A percentile compares a stretch with the other conserved stretches of the same genome.
Conservation (phyloP, 2,113 vertebrate species). For the Calidris pygmaea region DNA sequence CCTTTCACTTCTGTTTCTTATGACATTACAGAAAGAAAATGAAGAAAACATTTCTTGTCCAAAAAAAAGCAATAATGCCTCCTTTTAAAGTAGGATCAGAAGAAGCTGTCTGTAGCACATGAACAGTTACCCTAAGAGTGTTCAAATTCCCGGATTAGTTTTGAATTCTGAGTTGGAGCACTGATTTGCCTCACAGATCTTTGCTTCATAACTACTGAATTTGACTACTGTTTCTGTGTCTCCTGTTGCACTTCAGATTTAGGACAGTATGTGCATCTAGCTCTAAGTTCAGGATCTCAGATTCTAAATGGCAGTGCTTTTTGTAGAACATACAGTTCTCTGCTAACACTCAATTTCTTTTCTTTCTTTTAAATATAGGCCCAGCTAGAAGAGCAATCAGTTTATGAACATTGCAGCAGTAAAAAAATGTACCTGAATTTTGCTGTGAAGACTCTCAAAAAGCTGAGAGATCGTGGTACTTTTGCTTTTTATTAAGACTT, state of each 20-base stretch:
- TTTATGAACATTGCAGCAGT: slow-evolving; percentile 80
- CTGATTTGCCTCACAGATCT: neutral
- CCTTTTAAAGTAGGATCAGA: neutral
- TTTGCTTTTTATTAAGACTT: slow-evolving; percentile 39
- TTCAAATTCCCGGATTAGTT: neutral
- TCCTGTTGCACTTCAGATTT: neutral
- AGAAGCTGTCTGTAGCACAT: neutral
- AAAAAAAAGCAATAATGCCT: neutral
- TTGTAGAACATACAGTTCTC: neutral
- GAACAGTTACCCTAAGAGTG: neutral
- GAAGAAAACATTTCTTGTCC: neutral
- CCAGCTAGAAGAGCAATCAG: slow-evolving; percentile 77
- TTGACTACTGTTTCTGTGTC: neutral
- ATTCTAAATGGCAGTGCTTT: neutral
- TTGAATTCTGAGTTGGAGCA: neutral
- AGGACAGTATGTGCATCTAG: neutral
- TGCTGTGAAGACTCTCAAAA: slow-evolving; percentile 82
- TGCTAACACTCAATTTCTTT: neutral
- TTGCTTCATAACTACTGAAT: neutral
- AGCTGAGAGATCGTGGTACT: slow-evolving; percentile 73
- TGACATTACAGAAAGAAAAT: neutral
- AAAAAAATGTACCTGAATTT: slow-evolving; percentile 83
- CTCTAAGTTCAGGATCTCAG: neutral
- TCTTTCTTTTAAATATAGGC: slow-evolving; percentile 65
- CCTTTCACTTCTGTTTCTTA: neutral